These are phyloP conservation scores for Piscicola geometra DNA, from an alignment of 2,888 invertebrate genomes.

Conservation along the genomic window DNA sequence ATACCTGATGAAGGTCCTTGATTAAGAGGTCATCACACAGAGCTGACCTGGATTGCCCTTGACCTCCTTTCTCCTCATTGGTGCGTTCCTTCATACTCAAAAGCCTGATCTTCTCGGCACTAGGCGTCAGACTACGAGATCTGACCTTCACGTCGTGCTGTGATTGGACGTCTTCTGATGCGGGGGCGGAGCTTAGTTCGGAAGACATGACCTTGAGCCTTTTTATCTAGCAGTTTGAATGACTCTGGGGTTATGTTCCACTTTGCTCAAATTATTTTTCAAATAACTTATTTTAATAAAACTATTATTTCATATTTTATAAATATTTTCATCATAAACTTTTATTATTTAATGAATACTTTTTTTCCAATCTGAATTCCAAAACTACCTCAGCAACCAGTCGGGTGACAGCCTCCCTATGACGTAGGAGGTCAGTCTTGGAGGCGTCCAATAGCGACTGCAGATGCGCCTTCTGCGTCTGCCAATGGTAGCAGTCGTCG, in stretches of 20 bases:
- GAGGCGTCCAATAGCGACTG: constrained; percentile 46
- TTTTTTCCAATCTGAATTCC: not conserved
- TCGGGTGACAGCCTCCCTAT: constrained; percentile 47
- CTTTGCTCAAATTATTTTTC: not conserved
- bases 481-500: constrained; percentile 47
- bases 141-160: constrained; percentile 29
- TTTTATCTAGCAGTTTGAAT: constrained; percentile 32
- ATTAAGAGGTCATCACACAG: not conserved
- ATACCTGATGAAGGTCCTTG: not conserved
- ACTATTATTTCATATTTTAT: too few relatives aligned
- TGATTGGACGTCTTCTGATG: not conserved
- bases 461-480: constrained; percentile 47
- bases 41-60: not conserved
- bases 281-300: not conserved
- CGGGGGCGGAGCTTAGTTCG: not conserved
- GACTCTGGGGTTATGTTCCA: not conserved
- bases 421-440: constrained; percentile 45
- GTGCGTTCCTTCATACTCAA: not conserved
- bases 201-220: constrained; percentile 34
- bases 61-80: constrained; percentile 4
- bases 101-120: constrained; percentile 33
- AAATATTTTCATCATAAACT: too few relatives aligned
- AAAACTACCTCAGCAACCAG: constrained; percentile 47
- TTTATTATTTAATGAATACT: too few relatives aligned
- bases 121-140: constrained; percentile 35